Evolutionary conservation across 2,888 invertebrate species (phyloP).

Genomic region (Eledona agricola): DNA sequence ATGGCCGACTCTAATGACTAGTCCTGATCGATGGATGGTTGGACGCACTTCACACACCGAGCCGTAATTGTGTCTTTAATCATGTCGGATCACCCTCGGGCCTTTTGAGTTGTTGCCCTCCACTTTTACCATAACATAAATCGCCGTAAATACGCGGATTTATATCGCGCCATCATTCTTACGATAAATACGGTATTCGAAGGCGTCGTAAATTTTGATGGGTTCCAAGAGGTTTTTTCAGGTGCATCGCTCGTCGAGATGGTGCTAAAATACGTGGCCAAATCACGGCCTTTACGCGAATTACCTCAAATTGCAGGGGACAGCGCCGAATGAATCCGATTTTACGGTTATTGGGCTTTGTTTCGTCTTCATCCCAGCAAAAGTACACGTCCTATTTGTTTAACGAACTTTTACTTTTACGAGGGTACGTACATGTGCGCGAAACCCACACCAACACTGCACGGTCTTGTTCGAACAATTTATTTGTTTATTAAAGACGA

Average conservation of each 20-base stretch:
- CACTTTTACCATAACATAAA: constrained; percentile 37
- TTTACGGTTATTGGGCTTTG: no score
- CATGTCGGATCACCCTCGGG: constrained; percentile 32
- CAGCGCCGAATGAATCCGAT: no score
- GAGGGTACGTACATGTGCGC: no score
- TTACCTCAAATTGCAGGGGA: no score
- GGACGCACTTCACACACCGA: constrained; percentile 35
- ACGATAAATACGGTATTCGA: constrained; percentile 33
- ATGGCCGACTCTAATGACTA: constrained; percentile 38
- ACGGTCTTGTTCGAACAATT: no score
- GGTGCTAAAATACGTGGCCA: constrained; percentile 2
- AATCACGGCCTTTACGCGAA: no score
- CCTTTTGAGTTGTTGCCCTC: constrained; percentile 17
- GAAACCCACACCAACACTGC: no score
- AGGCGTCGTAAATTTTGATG: constrained; percentile 20
- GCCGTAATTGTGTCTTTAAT: constrained; percentile 39
- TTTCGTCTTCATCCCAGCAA: no score
- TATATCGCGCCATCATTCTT: constrained; percentile 29
- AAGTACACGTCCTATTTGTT: no score
- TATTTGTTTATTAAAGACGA: no score
- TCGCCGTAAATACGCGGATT: constrained; percentile 37
- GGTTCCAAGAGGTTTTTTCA: constrained; percentile 9
- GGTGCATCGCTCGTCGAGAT: constrained; percentile 1
- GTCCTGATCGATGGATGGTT: constrained; percentile 37
- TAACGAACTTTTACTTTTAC: no score